Base-by-base conservation (phyloP, 2,888 invertebrate genomes). In the Idaea biselata region DNA sequence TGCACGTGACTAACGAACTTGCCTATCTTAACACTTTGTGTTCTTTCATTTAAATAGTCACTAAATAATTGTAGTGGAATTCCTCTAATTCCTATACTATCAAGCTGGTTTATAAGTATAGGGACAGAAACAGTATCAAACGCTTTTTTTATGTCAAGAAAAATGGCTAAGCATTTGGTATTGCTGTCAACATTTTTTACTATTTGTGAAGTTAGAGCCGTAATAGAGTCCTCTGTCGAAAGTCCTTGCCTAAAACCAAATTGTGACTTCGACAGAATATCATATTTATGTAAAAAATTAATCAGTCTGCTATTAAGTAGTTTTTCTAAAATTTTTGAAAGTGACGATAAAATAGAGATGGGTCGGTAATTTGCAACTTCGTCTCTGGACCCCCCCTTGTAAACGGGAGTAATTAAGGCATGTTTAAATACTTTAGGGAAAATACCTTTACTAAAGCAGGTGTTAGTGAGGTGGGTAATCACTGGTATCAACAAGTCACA, bases 21-120 rank as follows among this genome's bases (percentile, higher is more conserved):
- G 17, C 62, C 62, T 17, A 62, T 55, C 11, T 62, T 62, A 16
- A 59, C 58, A 11, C 33, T 55, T 58, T 62, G 58, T 58, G 55
- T 59, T 18, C 62, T 58, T 14, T 58, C 33, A 16, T 16, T 17
- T 0, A 62, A 18, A 18, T 62, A 62, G 11, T 55, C 58, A n/a
- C 32, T 56, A 6, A 62, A 2, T 18, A 62, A 55, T 58, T 58
- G 55, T 7, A 62, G 16, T 16, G 55, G 16, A 8, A 17, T n/a
- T 8, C 54, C 62, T 31, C 58, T 31, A 5, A 62, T 32, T 1
- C 58, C 62, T 18, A 59, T 55, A 16, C 16, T 55, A 2, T 55
- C 16, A 8, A 55, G 17, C 0, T 55, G n/a, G 16, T 55, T n/a
- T 16, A 55, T 55, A n/a, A 55, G 16, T 6, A 55, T 55, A 8